A percentile compares a stretch with the other conserved stretches of the same genome.
These are phyloP conservation scores for Anthophora plumipes DNA, from an alignment of 2,888 invertebrate species.

Conservation along the genomic window DNA sequence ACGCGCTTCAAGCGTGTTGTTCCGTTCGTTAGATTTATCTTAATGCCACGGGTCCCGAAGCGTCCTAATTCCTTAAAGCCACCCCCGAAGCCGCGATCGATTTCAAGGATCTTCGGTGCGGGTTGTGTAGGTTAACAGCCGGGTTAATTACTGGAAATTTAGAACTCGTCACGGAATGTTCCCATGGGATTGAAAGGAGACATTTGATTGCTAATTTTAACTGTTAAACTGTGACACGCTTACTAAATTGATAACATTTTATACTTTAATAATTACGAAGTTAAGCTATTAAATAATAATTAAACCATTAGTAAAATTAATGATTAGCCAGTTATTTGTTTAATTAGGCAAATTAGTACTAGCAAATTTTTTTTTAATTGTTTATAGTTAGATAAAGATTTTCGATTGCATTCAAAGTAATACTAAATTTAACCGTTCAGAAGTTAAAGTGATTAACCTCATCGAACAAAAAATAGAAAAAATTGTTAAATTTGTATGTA, in stretches of 20 bases:
- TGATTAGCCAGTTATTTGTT: no score
- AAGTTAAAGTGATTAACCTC: no score
- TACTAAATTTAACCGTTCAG: no score
- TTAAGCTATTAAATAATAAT: no score
- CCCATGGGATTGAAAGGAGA: conserved; percentile 21
- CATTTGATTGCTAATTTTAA: conserved; percentile 27
- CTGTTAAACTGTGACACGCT: background rate
- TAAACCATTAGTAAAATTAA: no score
- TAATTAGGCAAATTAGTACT: no score
- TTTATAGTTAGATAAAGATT: background rate
- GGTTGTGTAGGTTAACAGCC: conserved; percentile 54
- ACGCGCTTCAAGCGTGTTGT: background rate
- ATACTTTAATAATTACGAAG: no score
- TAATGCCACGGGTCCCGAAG: conserved; percentile 15
- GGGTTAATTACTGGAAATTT: conserved; percentile 60
- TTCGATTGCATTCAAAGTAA: no score
- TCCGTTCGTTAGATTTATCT: conserved; percentile 12
- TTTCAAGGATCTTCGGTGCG: conserved; percentile 63
- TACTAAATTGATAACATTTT: background rate
- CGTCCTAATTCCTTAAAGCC: conserved; percentile 72
- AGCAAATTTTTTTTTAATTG: no score
- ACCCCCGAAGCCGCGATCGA: conserved; percentile 74
- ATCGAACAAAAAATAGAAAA: no score
- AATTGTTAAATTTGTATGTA: no score
- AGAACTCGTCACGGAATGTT: conserved; percentile 45